These are phyloP conservation scores for Drosophila crucigera DNA, from an alignment of 2,888 invertebrate genomes.

Conservation along the genomic window DNA sequence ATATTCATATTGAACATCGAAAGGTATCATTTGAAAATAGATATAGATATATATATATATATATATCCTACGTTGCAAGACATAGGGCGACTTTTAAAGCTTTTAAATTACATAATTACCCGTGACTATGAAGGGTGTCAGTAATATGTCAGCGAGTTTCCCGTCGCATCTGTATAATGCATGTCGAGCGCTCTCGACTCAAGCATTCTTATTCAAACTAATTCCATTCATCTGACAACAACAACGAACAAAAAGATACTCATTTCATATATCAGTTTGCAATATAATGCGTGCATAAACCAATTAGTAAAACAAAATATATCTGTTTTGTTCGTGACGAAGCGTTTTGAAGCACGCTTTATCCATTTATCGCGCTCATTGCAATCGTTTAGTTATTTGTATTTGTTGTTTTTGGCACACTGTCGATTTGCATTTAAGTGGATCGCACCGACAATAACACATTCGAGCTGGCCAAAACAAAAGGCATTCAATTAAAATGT, in stretches of 20 bases:
- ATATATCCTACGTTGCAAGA: background rate
- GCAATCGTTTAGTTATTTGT: constrained; percentile 24
- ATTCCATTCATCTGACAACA: constrained; percentile 17
- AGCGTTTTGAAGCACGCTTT: constrained; percentile 19
- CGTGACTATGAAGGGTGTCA: background rate
- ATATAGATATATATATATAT: background rate
- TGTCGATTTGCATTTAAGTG: constrained; percentile 50
- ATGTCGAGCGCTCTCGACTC: background rate
- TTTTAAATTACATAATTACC: background rate
- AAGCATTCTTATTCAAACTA: constrained; percentile 10
- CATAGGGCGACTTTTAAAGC: background rate
- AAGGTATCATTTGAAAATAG: background rate
- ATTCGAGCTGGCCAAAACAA: constrained; percentile 57
- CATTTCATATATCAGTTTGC: constrained; percentile 26
- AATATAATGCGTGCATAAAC: constrained; percentile 62
- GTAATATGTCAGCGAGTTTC: background rate
- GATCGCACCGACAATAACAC: constrained; percentile 27
- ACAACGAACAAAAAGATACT: constrained; percentile 4
- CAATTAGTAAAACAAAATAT: constrained; percentile 59
- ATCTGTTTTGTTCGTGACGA: constrained; percentile 26
- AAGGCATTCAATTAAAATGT: constrained; percentile 77
- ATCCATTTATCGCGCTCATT: constrained; percentile 44
- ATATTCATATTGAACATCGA: background rate
- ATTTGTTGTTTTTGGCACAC: constrained; percentile 9
- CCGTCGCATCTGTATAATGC: background rate